Evolutionary conservation across 2,797 vertebrate genomes (phyloP).

Genomic region (Apodemus agrarius): DNA sequence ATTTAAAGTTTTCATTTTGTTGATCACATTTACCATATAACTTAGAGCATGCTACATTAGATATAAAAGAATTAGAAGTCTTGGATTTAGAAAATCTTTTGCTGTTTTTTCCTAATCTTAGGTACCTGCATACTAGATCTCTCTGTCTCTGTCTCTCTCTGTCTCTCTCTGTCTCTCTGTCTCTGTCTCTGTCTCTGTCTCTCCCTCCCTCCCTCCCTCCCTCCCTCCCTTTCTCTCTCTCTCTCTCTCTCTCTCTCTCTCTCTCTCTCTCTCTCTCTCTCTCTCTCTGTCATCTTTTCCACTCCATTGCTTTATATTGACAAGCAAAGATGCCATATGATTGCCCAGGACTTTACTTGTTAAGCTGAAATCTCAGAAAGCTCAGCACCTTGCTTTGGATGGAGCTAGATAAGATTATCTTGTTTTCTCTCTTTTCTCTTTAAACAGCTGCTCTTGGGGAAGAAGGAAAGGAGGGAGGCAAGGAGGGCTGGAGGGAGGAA

Average conservation of each 20-base stretch:
- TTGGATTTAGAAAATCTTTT: slow-evolving; percentile 39
- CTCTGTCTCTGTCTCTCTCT: no score
- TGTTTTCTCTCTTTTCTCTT: slow-evolving; percentile 58
- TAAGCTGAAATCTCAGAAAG: slow-evolving; percentile 63
- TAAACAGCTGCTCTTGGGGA: slow-evolving; percentile 23
- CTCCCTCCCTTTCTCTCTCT: no score
- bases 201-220: no score
- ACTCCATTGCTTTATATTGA: slow-evolving; percentile 17
- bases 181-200: no score
- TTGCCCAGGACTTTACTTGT: slow-evolving; percentile 54
- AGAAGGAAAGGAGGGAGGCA: neutral
- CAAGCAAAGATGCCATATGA: slow-evolving; percentile 2
- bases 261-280: no score
- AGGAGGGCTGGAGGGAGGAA: fast-evolving
- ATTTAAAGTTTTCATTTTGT: neutral
- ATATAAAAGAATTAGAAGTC: neutral
- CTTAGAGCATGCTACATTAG: neutral
- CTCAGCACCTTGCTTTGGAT: slow-evolving; percentile 57
- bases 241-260: no score
- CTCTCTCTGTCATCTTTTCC: neutral
- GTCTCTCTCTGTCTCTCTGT: no score
- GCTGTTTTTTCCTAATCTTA: slow-evolving; percentile 23
- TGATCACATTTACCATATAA: neutral
- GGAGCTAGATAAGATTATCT: slow-evolving; percentile 63
- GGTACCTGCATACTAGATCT: neutral